Evolutionary conservation across 2,797 vertebrate genomes (phyloP), one percentile per base, ranked within the genome.

Genomic region (Amblyraja radiata): DNA sequence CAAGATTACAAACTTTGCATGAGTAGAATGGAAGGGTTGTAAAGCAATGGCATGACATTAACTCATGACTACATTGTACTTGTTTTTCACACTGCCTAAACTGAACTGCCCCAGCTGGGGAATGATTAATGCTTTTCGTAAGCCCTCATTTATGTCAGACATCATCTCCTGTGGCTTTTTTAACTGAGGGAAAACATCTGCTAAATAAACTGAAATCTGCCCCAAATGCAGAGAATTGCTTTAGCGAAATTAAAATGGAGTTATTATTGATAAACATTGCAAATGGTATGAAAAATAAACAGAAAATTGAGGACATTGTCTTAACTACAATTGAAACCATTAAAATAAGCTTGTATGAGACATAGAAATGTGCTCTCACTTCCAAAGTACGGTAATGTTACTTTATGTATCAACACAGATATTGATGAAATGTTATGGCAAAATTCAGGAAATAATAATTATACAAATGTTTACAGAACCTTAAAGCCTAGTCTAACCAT

Each of bases 141-240:
- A 92, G 90, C 71, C 39, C 90, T 92, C 90, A 76, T 92, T 74
- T 92, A 92, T 92, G 90, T 92, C 71, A 92, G 90, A 76, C 90
- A 46, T 91, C 68, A 92, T 92, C 90, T 92, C 71, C 90, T 92
- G 90, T 92, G 90, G 71, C 71, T 92, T 92, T 46, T 76, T 76
- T 92, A 92, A 92, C 71, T 92, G 90, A 92, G 39, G 73, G 71
- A 71, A 92, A 92, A 92, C 90, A 92, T 92, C 90, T 92, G 90
- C 90, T 54, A n/a, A 71, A 92, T 92, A 91, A 91, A 74, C 9
- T 74, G 39, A 74, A 92, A 92, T 76, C 90, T 39, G 18, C 76
- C 71, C 46, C 90, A 92, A 76, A 28, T 92, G 76, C n/a, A 73
- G 65, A 73, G 18, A 65, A 73, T 73, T 73, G n/a, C 39, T 76